These are phyloP conservation scores for Noctua comes DNA, from an alignment of 2,888 invertebrate genomes.

Conservation along the genomic window DNA sequence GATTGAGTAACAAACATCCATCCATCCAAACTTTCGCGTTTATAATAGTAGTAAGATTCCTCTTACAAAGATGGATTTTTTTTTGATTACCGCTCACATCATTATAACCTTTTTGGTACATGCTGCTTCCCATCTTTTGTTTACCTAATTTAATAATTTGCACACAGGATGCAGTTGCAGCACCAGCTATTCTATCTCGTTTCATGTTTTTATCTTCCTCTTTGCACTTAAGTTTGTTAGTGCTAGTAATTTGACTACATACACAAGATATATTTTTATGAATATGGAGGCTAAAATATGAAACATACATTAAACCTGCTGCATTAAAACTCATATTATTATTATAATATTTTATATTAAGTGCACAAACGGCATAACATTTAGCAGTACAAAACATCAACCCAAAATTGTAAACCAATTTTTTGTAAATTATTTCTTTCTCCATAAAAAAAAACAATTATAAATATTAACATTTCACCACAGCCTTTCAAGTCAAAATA, in stretches of 20 bases:
- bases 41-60: too few relatives aligned
- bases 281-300: background rate
- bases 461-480: constrained; percentile 18
- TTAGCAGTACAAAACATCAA: background rate
- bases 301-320: background rate
- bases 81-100: background rate
- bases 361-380: background rate
- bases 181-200: constrained; percentile 20
- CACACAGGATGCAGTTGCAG: constrained; percentile 2
- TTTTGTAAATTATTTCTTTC: background rate
- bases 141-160: background rate
- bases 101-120: background rate
- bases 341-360: background rate
- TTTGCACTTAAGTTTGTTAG: constrained; percentile 24
- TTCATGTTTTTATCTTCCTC: constrained; percentile 20
- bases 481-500: constrained; percentile 30
- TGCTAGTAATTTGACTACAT: constrained; percentile 4
- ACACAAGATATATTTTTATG: constrained; percentile 17
- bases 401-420: background rate
- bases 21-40: too few relatives aligned
- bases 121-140: background rate
- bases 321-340: background rate
- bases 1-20: too few relatives aligned
- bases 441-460: constrained; percentile 18
- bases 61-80: background rate